phyloP scores from a whole-genome alignment of 2,797 vertebrate species.

The Anguilla anguilla region DNA sequence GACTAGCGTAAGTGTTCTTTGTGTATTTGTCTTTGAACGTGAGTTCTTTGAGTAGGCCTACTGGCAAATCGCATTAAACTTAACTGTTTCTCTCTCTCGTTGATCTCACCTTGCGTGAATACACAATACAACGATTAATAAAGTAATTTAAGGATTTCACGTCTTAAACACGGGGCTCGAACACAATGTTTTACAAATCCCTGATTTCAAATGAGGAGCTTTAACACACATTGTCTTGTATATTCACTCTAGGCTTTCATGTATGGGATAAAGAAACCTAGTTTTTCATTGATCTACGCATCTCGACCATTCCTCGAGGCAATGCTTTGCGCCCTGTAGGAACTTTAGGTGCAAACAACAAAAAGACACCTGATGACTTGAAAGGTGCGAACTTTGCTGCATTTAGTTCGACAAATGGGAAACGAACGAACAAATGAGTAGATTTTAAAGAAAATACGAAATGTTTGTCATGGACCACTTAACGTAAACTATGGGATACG shows the following conservation, averaged over 20 bases:
- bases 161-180: conserved; percentile 24
- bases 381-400: conserved; percentile 80
- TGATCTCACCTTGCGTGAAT: background rate
- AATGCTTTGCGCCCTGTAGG: conserved; percentile 71
- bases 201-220: conserved; percentile 63
- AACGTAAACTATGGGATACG: background rate
- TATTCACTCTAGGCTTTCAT: conserved; percentile 74
- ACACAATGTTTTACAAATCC: conserved; percentile 58
- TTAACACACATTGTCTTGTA: conserved; percentile 77
- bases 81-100: background rate
- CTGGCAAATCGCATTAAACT: background rate
- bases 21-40: background rate
- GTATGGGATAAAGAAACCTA: conserved; percentile 67
- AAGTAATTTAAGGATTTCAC: conserved; percentile 57
- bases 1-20: background rate
- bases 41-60: background rate
- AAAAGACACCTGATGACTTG: conserved; percentile 74
- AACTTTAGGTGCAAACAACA: conserved; percentile 71
- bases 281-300: conserved; percentile 64
- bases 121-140: conserved; percentile 36
- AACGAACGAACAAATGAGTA: background rate
- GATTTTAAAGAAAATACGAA: background rate
- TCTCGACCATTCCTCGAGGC: conserved; percentile 72
- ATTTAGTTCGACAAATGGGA: conserved; percentile 59
- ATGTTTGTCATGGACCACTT: background rate